These are phyloP conservation scores for Augochlora pura DNA, from an alignment of 1,140 invertebrate species.

Conservation along the genomic window DNA sequence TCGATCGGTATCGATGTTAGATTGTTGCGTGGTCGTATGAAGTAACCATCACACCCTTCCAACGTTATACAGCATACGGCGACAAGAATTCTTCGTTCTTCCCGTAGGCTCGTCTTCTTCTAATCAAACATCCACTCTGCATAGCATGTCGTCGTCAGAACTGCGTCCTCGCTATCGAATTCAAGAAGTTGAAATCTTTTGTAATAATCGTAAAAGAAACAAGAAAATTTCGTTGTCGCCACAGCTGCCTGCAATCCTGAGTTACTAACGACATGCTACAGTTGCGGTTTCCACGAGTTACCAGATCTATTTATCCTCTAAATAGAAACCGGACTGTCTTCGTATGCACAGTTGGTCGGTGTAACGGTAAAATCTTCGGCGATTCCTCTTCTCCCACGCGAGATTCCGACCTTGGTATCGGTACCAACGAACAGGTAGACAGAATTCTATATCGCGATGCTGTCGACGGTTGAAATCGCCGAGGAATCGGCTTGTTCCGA, in stretches of 20 bases:
- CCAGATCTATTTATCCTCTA: no score
- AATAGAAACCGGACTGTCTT: no score
- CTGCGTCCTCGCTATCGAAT: neutral
- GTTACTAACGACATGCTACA: no score
- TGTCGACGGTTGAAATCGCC: slow-evolving; percentile 2
- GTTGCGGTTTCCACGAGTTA: no score
- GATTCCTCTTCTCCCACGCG: neutral
- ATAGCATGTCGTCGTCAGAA: neutral
- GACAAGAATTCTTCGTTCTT: slow-evolving; percentile 7
- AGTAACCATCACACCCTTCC: slow-evolving; percentile 27
- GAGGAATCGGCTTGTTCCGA: neutral
- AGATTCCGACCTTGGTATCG: no score
- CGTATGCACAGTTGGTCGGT: neutral
- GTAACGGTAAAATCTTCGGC: neutral
- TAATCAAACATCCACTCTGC: neutral
- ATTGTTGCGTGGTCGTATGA: slow-evolving; percentile 18
- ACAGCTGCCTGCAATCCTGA: neutral
- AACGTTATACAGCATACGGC: slow-evolving; percentile 38
- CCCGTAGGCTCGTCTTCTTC: neutral
- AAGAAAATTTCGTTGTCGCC: slow-evolving; percentile 27
- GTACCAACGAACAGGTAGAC: neutral
- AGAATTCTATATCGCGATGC: neutral
- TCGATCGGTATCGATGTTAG: slow-evolving; percentile 23
- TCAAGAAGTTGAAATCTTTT: neutral
- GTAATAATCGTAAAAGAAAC: neutral